Base-by-base conservation (phyloP, 2,888 invertebrate species). In the Siphlonurus alternatus region DNA sequence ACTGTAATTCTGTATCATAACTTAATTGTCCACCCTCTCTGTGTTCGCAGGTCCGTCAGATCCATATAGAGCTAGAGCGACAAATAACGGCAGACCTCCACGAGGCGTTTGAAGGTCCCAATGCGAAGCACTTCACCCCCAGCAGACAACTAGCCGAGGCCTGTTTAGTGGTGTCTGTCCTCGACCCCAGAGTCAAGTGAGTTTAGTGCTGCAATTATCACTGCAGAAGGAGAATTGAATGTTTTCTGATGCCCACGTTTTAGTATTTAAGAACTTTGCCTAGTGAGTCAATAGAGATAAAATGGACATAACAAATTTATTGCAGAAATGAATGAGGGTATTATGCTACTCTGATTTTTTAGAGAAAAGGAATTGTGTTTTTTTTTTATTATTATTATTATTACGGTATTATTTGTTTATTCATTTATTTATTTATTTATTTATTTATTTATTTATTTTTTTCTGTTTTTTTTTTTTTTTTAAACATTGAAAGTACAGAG, bases 31-130 rank as follows among this genome's bases (percentile, higher is more conserved):
- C n/a, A n/a, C n/a, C n/a, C n/a, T n/a, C n/a, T n/a, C n/a, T n/a
- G n/a, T n/a, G n/a, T n/a, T n/a, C n/a, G n/a, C n/a, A 51, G 53
- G 56, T 56, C 3, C 62, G 53, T 18, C 15, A 20, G 20, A 56
- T 56, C 20, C 56, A 56, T 22, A 56, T 56, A 0, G 87, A 89
- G 65, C 78, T 98, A 51, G 92, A 90, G 0, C 80, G 84, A 64
- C 96, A 97, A 78, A 95, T 98, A 65, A 85, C 88, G 1, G 83
- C 86, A 2, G 97, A 98, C 76, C 96, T 97, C 75, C 89, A 90
- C 70, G 88, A 89, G 69, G 87, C 90, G 0, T 91, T 93, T 71
- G 86, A 89, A 20, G 86, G 88, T 71, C 78, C 79, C 24, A 83
- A 82, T 72, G 74, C 79, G 1, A 81, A 83, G 72, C 77, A 78